Conservation (phyloP, 2,113 vertebrate species). For the Chionodraco myersi region DNA sequence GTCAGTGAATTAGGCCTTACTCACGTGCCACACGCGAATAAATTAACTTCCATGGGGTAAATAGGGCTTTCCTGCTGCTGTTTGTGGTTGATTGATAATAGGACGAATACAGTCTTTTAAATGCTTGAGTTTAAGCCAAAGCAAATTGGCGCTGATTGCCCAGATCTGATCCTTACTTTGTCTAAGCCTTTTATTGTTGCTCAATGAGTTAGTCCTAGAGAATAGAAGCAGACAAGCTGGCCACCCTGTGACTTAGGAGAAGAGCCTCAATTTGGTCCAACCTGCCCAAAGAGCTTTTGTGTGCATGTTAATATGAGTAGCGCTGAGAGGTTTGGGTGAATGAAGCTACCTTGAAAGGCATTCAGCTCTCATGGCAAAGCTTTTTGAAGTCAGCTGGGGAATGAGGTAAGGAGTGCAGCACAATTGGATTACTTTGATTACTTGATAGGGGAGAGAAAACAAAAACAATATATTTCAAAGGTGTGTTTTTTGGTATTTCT, state of each 20-base stretch:
- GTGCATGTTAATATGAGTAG: constrained; percentile 50
- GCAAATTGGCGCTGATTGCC: constrained; percentile 49
- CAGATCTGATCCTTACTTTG: constrained; percentile 37
- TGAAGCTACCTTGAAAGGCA: constrained; percentile 44
- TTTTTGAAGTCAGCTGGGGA: constrained; percentile 26
- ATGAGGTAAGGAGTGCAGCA: neutral
- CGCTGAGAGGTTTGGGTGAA: constrained; percentile 39
- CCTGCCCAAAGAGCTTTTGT: constrained; percentile 49
- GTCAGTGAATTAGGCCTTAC: constrained; percentile 34
- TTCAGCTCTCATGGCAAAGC: constrained; percentile 32
- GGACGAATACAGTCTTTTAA: neutral
- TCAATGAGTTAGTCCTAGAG: constrained; percentile 34
- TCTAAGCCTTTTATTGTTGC: constrained; percentile 33
- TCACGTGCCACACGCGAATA: constrained; percentile 5
- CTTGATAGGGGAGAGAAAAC: constrained; percentile 16
- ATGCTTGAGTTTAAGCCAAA: constrained; percentile 39
- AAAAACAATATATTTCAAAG: neutral
- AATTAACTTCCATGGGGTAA: constrained; percentile 17
- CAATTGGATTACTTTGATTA: constrained; percentile 40
- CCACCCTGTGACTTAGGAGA: constrained; percentile 38
- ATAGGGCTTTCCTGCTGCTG: constrained; percentile 16
- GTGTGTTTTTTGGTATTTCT: neutral
- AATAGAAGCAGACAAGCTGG: constrained; percentile 15
- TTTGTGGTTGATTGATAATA: constrained; percentile 28
- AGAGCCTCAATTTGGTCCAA: constrained; percentile 23